A percentile compares a stretch with the other conserved stretches of the same genome.
These are phyloP conservation scores for Lasioglossum villosulum DNA, from an alignment of 2,888 invertebrate species.

Conservation along the genomic window DNA sequence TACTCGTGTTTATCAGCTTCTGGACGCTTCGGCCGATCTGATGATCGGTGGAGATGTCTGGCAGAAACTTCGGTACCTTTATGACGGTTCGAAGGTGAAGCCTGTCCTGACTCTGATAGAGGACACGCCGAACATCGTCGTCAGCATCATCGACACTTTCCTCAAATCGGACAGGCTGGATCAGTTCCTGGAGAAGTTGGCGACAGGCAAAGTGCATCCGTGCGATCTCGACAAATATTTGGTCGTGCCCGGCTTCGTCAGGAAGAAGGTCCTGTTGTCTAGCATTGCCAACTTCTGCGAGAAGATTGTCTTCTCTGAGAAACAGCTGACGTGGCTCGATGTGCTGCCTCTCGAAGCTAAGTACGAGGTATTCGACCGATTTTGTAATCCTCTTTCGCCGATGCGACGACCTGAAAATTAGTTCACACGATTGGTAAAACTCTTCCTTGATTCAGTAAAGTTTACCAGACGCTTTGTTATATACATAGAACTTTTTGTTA, in stretches of 20 bases:
- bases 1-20: constrained; percentile 57
- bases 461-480: no score
- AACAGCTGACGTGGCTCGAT: constrained; percentile 57
- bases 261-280: constrained; percentile 74
- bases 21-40: constrained; percentile 68
- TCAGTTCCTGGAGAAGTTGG: constrained; percentile 73
- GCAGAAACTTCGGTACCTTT: constrained; percentile 74
- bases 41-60: constrained; percentile 78
- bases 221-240: constrained; percentile 80
- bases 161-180: constrained; percentile 76
- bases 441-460: no score
- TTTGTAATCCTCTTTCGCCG: not conserved
- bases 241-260: constrained; percentile 75
- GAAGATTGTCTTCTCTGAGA: constrained; percentile 66
- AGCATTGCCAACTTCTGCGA: constrained; percentile 78
- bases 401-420: not conserved
- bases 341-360: constrained; percentile 68
- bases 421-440: no score
- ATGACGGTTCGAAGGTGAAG: constrained; percentile 75
- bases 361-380: constrained; percentile 59
- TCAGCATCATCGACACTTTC: constrained; percentile 78
- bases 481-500: no score
- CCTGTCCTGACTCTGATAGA: constrained; percentile 75
- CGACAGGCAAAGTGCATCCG: constrained; percentile 69
- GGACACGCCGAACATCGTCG: constrained; percentile 77